These are phyloP conservation scores for Stenodema calcarata DNA, from an alignment of 2,888 invertebrate genomes.

Conservation along the genomic window DNA sequence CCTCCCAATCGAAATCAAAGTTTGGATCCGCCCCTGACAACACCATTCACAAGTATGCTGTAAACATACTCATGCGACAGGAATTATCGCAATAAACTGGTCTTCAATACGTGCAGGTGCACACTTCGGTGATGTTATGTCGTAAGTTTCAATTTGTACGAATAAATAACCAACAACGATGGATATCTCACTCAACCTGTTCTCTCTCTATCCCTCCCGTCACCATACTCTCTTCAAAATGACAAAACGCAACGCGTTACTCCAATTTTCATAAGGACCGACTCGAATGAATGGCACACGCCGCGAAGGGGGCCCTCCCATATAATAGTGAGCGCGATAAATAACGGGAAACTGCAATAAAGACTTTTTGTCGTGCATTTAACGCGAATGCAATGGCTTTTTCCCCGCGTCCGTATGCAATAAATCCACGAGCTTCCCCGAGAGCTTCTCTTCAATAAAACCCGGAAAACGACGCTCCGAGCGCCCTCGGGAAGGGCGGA, in stretches of 20 bases:
- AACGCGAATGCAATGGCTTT: slow-evolving; percentile 45
- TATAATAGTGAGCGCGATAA: slow-evolving; percentile 31
- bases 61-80: too few species aligned
- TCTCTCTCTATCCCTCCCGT: too few species aligned
- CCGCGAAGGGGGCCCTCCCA: neutral
- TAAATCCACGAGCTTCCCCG: slow-evolving; percentile 8
- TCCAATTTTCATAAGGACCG: slow-evolving; percentile 37
- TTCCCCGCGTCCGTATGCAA: slow-evolving; percentile 11
- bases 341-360: slow-evolving; percentile 44
- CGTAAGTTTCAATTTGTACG: too few species aligned
- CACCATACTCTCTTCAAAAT: too few species aligned
- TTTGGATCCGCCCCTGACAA: too few species aligned
- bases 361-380: slow-evolving; percentile 50
- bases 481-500: neutral
- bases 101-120: too few species aligned
- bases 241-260: neutral
- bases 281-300: neutral
- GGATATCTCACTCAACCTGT: too few species aligned
- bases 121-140: too few species aligned
- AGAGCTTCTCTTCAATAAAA: slow-evolving; percentile 24
- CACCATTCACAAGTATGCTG: too few species aligned
- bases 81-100: too few species aligned
- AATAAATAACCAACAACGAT: too few species aligned
- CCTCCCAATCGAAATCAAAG: too few species aligned
- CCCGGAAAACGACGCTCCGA: neutral